Base-by-base conservation (phyloP, 2,113 vertebrate species). In the Embiotoca jacksoni region DNA sequence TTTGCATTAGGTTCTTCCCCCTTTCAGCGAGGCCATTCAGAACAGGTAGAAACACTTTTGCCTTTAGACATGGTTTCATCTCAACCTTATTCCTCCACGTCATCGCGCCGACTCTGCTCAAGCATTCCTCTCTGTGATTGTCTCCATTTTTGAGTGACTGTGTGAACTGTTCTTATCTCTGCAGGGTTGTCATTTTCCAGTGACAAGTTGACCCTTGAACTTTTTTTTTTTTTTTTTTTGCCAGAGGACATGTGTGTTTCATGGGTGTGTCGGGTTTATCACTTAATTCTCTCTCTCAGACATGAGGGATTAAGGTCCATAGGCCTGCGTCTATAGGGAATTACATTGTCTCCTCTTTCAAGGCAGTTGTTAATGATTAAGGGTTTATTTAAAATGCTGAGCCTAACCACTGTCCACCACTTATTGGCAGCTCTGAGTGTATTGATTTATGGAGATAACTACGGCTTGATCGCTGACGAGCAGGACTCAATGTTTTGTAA, bases 301-400 rank as follows among this genome's bases (percentile, higher is more conserved):
- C 76, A 61, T 36, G 47, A 72, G 39, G 75, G 87, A 89, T 89
- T 90, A 81, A 55, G 82, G 80, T 53, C 87, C 67, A 68, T 23
- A 67, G 80, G 68, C 56, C 1, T 52, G 59, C 37, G 79, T 62
- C 83, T 73, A 15, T 5, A 52, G 73, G 75, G 84, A 78, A 64
- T 61, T 63, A 69, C 46, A 81, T 84, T 80, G 75, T 65, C 75
- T 88, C 60, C n/a, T 63, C 73, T 82, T 88, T 56, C 52, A 50
- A 73, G 55, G 61, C 69, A 39, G 72, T 77, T 72, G 75, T 72
- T 85, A 83, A 86, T 75, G 84, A 86, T 88, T 84, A 82, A 37
- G 72, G 73, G 37, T 79, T 87, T 86, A 80, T 85, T 89, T 88
- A 83, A 85, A 88, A 86, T 82, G 83, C 79, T n/a, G 53, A 31